These are phyloP conservation scores for Polyodon spathula DNA, from an alignment of 2,113 vertebrate species.

Conservation along the genomic window DNA sequence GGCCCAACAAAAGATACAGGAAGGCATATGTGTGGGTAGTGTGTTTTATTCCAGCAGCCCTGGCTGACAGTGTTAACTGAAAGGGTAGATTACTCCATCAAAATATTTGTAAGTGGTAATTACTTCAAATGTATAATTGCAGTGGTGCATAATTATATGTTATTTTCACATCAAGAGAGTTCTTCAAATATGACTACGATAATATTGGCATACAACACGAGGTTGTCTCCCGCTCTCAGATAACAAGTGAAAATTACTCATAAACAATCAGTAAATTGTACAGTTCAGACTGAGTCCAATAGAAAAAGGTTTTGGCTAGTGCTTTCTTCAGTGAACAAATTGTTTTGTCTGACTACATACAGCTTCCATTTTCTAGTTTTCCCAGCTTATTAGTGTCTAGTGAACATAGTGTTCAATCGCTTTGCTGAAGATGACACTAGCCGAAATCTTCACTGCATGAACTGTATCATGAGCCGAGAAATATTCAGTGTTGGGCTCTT, in stretches of 20 bases:
- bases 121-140: conserved; percentile 30
- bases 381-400: too few species aligned
- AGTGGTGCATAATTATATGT: conserved; percentile 26
- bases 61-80: conserved; percentile 5
- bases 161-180: conserved; percentile 29
- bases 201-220: conserved; percentile 16
- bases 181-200: conserved; percentile 24
- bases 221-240: conserved; percentile 17
- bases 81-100: conserved; percentile 15
- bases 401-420: too few species aligned
- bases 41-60: not conserved
- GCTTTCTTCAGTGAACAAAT: too few species aligned
- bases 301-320: not conserved
- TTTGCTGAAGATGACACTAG: too few species aligned
- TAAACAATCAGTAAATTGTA: not conserved
- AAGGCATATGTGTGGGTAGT: not conserved
- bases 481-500: too few species aligned
- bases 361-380: too few species aligned
- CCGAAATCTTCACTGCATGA: too few species aligned
- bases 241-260: conserved; percentile 3
- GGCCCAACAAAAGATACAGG: conserved; percentile 43
- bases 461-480: too few species aligned
- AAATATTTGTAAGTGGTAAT: conserved; percentile 26
- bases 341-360: too few species aligned
- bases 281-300: not conserved